Evolutionary conservation across 2,797 vertebrate species (phyloP), one percentile per base, ranked within the genome.

Genomic region (Scolopax bukidnonensis): DNA sequence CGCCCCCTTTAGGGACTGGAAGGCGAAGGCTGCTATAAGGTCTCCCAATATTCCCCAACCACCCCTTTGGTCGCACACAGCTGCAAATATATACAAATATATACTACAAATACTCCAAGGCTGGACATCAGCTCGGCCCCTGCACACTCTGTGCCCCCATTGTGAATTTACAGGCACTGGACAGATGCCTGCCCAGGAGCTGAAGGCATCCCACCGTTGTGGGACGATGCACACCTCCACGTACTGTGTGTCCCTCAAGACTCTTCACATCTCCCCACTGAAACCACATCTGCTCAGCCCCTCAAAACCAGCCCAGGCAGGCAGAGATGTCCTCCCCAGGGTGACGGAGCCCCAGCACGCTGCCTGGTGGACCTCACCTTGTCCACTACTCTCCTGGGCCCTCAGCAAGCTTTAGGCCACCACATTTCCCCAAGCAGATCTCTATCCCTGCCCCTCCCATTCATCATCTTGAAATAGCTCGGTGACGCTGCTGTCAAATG

Each of bases 361-460:
- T 32, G 2, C 43, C 30, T 1, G 36, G 12, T 1, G n/a, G 67
- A 30, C 6, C 68, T 45, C 61, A 21, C 25, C 4, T 0, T 4
- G 3, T 1, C 43, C 20, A 0, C 16, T 2, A 18, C 0, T 36
- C 61, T 23, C 53, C 18, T 0, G 0, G 48, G 28, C 15, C 36
- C 45, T 30, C 8, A 0, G 36, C 36, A 32, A 0, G 0, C 13
- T 45, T 64, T 1, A 23, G 79, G 71, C 63, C 78, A 25, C 10
- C 45, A 0, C 11, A 10, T 23, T 65, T 48, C 63, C 36, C 59
- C 43, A 11, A 59, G 85, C 20, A 71, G 81, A 74, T 63, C 77
- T 47, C 25, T 48, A 13, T 28, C 14, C 0, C 64, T 43, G 27
- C 19, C 65, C 24, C 41, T 89, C 76, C 64, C 17, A 0, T 51